phyloP scores from a whole-genome alignment of 2,888 invertebrate genomes.

The Hedychridium roseum region DNA sequence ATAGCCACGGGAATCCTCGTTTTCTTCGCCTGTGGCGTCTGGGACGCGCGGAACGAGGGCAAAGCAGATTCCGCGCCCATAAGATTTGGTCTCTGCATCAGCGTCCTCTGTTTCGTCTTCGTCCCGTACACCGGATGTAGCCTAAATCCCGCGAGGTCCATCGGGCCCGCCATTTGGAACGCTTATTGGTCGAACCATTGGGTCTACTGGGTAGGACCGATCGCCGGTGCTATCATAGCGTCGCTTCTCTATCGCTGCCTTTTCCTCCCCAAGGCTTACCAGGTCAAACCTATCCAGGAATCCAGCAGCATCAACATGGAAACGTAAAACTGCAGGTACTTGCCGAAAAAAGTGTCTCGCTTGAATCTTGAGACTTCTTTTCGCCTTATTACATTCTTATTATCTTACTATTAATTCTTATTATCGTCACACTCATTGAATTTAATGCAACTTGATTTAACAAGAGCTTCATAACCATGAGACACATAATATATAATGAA shows the following conservation, averaged over 20 bases:
- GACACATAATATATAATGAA: no score
- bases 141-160: slow-evolving; percentile 76
- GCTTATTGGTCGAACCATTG: slow-evolving; percentile 74
- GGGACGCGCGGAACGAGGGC: slow-evolving; percentile 75
- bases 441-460: no score
- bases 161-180: slow-evolving; percentile 78
- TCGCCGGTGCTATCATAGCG: slow-evolving; percentile 61
- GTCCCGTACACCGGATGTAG: slow-evolving; percentile 76
- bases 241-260: slow-evolving; percentile 62
- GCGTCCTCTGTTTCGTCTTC: slow-evolving; percentile 72
- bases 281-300: neutral
- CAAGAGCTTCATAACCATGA: no score
- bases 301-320: slow-evolving; percentile 8
- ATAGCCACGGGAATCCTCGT: slow-evolving; percentile 72
- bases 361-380: no score
- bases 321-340: slow-evolving; percentile 18
- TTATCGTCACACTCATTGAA: no score
- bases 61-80: slow-evolving; percentile 73
- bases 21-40: slow-evolving; percentile 73
- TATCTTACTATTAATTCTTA: no score
- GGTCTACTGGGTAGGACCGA: slow-evolving; percentile 77
- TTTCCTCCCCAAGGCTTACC: slow-evolving; percentile 8
- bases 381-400: no score
- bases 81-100: slow-evolving; percentile 72
- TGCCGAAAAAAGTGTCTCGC: no score